phyloP scores from a whole-genome alignment of 92 coral and sea anemone genomes.

The Porites rus region DNA sequence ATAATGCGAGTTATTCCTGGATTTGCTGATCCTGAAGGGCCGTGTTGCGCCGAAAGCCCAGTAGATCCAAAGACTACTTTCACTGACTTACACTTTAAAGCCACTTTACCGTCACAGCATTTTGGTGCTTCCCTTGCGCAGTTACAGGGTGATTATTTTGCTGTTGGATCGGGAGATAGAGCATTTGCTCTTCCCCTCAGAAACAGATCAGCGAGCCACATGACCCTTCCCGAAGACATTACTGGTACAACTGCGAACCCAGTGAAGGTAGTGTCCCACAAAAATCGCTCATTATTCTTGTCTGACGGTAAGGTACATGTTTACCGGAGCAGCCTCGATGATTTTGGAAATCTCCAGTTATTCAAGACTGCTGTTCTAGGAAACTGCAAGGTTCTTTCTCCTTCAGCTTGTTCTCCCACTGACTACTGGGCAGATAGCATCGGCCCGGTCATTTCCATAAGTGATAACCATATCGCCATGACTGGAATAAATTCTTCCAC shows the following conservation, averaged over 20 bases:
- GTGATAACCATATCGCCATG: slow-evolving; percentile 59
- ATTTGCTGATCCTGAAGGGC: slow-evolving; percentile 80
- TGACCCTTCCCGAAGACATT: slow-evolving; percentile 39
- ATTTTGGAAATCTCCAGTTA: slow-evolving; percentile 28
- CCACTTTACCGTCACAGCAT: slow-evolving; percentile 61
- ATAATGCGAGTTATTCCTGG: slow-evolving; percentile 77
- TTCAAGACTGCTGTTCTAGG: not conserved
- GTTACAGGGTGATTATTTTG: slow-evolving; percentile 60
- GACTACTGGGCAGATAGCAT: slow-evolving; percentile 78
- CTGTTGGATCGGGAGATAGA: slow-evolving; percentile 67
- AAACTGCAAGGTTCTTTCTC: slow-evolving; percentile 37
- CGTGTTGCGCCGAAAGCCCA: slow-evolving; percentile 79
- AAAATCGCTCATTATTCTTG: slow-evolving; percentile 50
- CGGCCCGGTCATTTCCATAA: slow-evolving; percentile 55
- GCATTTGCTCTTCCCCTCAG: slow-evolving; percentile 72
- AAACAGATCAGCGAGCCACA: slow-evolving; percentile 43
- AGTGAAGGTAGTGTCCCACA: slow-evolving; percentile 37
- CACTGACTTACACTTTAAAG: slow-evolving; percentile 86
- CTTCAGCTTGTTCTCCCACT: slow-evolving; percentile 44
- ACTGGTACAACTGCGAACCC: slow-evolving; percentile 17
- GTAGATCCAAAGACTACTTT: slow-evolving; percentile 43
- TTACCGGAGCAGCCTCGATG: slow-evolving; percentile 40
- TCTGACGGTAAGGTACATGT: slow-evolving; percentile 49
- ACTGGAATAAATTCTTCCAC: slow-evolving; percentile 62
- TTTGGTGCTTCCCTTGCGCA: slow-evolving; percentile 82